A percentile compares a stretch with the other conserved stretches of the same genome.
These are phyloP conservation scores for Cathartes aura DNA, from an alignment of 2,113 vertebrate genomes.

Conservation along the genomic window DNA sequence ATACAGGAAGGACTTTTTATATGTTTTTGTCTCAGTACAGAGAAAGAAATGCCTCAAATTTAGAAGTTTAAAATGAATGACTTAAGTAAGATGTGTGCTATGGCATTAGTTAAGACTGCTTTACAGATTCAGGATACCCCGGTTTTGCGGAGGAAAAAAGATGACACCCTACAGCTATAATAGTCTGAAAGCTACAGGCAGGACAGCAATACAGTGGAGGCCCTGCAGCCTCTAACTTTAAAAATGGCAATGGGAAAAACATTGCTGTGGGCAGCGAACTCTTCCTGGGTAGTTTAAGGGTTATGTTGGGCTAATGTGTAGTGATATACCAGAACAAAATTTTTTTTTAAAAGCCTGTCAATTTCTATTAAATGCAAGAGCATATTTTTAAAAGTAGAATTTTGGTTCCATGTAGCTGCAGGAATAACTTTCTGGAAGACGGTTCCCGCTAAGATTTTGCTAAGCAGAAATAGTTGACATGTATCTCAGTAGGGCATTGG, in stretches of 20 bases:
- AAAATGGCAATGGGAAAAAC: not conserved
- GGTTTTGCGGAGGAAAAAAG: not conserved
- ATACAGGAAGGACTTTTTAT: not conserved
- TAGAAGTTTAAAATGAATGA: rapidly evolving
- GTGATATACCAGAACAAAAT: not conserved
- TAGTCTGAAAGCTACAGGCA: not conserved
- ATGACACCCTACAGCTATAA: not conserved
- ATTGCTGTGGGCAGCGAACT: not conserved
- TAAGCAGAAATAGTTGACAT: not conserved
- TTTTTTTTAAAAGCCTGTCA: not conserved
- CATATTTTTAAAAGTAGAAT: rapidly evolving
- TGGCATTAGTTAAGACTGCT: not conserved
- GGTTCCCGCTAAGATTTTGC: not conserved
- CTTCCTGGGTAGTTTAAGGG: not conserved
- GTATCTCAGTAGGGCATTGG: rapidly evolving
- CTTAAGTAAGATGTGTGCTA: not conserved
- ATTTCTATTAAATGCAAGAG: not conserved
- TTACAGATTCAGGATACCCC: not conserved
- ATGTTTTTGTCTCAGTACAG: not conserved
- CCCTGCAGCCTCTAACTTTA: not conserved
- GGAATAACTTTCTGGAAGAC: not conserved
- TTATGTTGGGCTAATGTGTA: not conserved
- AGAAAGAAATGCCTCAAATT: not conserved
- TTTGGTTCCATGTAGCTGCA: not conserved
- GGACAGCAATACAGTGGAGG: not conserved